These are phyloP conservation scores for Mohoua ochrocephala DNA, from an alignment of 2,113 vertebrate species.

Conservation along the genomic window DNA sequence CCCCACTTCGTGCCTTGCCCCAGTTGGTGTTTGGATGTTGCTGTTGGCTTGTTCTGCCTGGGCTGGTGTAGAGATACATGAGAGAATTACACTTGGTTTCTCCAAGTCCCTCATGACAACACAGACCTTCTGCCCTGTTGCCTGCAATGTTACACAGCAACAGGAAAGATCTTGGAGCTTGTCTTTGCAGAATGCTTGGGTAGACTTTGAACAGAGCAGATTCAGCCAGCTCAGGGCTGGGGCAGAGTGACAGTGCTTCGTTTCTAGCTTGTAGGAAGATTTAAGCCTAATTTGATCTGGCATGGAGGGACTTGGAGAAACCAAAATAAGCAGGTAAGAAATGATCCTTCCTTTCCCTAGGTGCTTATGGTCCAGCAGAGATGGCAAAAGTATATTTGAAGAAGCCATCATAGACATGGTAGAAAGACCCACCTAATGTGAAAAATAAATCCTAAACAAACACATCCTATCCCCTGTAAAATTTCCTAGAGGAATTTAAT, in stretches of 20 bases:
- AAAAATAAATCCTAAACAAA: not conserved
- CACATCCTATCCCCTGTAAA: not conserved
- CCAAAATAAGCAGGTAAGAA: slow-evolving; percentile 41
- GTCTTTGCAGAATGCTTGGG: not conserved
- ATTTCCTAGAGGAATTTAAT: not conserved
- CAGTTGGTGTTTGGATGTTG: not conserved
- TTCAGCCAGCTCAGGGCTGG: not conserved
- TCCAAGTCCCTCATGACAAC: not conserved
- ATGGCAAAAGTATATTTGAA: not conserved
- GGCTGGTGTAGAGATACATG: not conserved
- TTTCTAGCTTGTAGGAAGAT: not conserved
- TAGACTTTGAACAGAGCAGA: not conserved
- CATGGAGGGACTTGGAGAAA: slow-evolving; percentile 28
- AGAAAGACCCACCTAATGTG: not conserved
- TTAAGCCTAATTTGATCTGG: not conserved
- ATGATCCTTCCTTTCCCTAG: not conserved
- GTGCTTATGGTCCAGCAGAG: not conserved
- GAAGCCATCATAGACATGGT: not conserved
- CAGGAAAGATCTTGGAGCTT: not conserved
- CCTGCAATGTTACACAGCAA: not conserved
- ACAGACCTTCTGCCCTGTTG: not conserved
- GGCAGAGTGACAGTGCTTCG: not conserved
- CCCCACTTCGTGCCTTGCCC: not conserved
- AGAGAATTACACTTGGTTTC: not conserved
- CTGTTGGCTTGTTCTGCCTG: not conserved